Evolutionary conservation across 2,888 invertebrate species (phyloP).

Genomic region (Acronicta psi): DNA sequence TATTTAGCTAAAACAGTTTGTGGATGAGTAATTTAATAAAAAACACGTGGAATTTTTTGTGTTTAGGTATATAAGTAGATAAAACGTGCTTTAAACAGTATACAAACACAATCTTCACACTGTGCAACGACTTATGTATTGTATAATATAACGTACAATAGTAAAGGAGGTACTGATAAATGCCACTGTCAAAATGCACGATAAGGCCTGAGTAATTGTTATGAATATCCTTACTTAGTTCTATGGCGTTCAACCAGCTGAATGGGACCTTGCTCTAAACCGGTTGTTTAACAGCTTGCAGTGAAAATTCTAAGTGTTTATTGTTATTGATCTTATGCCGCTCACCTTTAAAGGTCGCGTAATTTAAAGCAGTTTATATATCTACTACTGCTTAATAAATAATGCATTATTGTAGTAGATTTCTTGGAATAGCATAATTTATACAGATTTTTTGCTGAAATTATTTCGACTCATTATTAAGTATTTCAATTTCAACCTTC

Average conservation of each 20-base stretch:
- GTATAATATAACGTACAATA: too few relatives aligned
- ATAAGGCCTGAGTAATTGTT: constrained; percentile 45
- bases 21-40: constrained; percentile 8
- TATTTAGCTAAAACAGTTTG: constrained; percentile 35
- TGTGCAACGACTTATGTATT: constrained; percentile 5
- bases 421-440: not conserved
- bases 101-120: constrained; percentile 1
- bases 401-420: too few relatives aligned
- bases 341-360: constrained; percentile 69
- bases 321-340: constrained; percentile 54
- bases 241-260: constrained; percentile 25
- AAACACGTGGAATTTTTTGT: not conserved
- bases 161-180: constrained; percentile 16
- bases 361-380: constrained; percentile 43
- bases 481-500: not conserved
- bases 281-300: constrained; percentile 44
- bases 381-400: constrained; percentile 19
- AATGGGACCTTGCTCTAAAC: constrained; percentile 51
- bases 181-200: constrained; percentile 14
- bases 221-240: constrained; percentile 37
- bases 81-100: not conserved
- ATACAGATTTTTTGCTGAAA: not conserved
- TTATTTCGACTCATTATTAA: not conserved
- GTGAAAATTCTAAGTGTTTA: constrained; percentile 54
- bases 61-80: not conserved